Base-by-base conservation (phyloP, 2,113 vertebrate genomes). In the Eurypyga helias region DNA sequence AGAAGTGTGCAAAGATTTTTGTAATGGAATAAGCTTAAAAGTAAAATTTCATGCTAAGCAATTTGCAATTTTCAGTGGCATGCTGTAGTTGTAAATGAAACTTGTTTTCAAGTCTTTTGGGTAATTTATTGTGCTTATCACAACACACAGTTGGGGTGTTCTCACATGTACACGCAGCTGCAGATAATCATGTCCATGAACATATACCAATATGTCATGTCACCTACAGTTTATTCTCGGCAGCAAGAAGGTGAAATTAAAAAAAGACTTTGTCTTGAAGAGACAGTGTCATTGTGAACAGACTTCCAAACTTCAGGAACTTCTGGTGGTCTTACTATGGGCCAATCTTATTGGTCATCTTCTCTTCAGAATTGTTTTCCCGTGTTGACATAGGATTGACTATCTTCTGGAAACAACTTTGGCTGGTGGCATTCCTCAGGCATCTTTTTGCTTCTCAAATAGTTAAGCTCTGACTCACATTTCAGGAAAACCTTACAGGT, bases 21-120 rank as follows among this genome's bases (percentile, higher is more conserved):
- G 57, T 76, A 93, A 93, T 96, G 46, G 64, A 94, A 94, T 87
- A 78, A 90, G 58, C 83, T 85, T 88, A 88, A 84, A 92, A 93
- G 73, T 58, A 90, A 93, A 75, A 97, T 96, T 96, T 95, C 89
- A 95, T 89, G 85, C 92, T 83, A 77, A 75, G 70, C 92, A 95
- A 95, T 97, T 93, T 95, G 1, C 60, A 73, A 66, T 93, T 97
- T 95, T 75, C 49, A 71, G 62, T 17, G 15, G 13, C 10, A 10
- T 66, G 29, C 26, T 0, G 0, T 43, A 83, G 79, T 28, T 86
- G 79, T 77, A 94, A 94, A 92, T 84, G 51, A 83, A 91, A 93
- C 72, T 93, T 87, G 24, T 77, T 95, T 96, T 93, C 58, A 73
- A 88, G 49, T 49, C 7, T 90, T 97, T 87, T 80, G 71, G 58